phyloP scores from a whole-genome alignment of 2,113 vertebrate species.

The Mesocricetus auratus region DNA sequence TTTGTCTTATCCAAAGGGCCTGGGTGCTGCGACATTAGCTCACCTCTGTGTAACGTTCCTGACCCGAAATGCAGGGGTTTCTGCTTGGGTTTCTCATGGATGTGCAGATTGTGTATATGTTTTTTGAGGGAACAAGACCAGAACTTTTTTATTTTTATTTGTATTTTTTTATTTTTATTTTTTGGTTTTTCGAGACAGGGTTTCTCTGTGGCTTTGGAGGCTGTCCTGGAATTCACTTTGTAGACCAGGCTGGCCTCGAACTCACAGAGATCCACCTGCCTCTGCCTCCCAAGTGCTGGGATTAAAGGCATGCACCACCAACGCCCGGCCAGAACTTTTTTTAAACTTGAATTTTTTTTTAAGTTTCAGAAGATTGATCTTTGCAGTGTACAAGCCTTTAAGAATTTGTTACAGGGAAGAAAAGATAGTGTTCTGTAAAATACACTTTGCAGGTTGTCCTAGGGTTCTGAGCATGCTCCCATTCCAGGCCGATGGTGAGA shows the following conservation, averaged over 20 bases:
- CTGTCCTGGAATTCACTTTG: no score
- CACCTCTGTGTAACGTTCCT: background rate
- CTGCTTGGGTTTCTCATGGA: background rate
- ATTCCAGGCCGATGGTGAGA: background rate
- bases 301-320: no score
- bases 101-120: background rate
- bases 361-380: background rate
- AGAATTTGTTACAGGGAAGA: slow-evolving; percentile 46
- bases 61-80: background rate
- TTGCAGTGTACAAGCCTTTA: slow-evolving; percentile 1
- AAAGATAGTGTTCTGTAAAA: background rate
- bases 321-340: background rate
- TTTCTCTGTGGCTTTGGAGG: no score
- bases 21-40: background rate
- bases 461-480: background rate
- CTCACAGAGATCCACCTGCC: no score
- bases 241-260: no score
- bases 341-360: slow-evolving; percentile 26
- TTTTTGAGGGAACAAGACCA: slow-evolving; percentile 29
- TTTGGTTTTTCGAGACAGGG: no score
- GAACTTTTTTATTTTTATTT: slow-evolving; percentile 11
- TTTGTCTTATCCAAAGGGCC: background rate
- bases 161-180: no score
- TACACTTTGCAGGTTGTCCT: background rate
- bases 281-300: no score